Evolutionary conservation across 2,888 invertebrate genomes (phyloP).

Genomic region (Ennomos erosarius): DNA sequence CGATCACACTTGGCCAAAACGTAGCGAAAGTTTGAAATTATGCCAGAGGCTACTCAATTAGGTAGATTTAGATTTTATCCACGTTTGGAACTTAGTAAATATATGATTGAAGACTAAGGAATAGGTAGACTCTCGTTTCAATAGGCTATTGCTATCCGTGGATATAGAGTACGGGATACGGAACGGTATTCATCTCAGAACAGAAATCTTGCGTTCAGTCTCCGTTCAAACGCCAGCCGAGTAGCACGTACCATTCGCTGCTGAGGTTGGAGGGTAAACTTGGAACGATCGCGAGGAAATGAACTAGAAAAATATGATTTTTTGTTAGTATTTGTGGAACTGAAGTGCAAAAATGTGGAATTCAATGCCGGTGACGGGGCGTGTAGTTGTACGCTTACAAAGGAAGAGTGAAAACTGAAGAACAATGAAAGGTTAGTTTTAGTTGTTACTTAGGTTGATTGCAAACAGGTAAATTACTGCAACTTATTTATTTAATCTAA

Average conservation of each 20-base stretch:
- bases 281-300: slow-evolving; percentile 50
- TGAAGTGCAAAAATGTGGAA: slow-evolving; percentile 55
- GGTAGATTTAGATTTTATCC: too few species aligned
- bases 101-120: too few species aligned
- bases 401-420: slow-evolving; percentile 46
- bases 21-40: too few species aligned
- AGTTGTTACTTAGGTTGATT: not conserved
- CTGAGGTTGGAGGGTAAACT: slow-evolving; percentile 70
- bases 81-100: too few species aligned
- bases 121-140: too few species aligned
- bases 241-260: slow-evolving; percentile 49
- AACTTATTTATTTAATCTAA: too few species aligned
- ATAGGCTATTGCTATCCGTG: slow-evolving; percentile 36
- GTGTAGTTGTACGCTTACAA: slow-evolving; percentile 42
- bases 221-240: slow-evolving; percentile 47
- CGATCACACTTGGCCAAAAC: too few species aligned
- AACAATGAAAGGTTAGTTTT: slow-evolving; percentile 67
- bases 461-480: too few species aligned
- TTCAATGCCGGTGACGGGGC: slow-evolving; percentile 43
- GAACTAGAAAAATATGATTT: slow-evolving; percentile 28
- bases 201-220: slow-evolving; percentile 49
- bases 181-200: slow-evolving; percentile 28
- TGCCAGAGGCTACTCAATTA: too few species aligned
- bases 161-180: slow-evolving; percentile 25
- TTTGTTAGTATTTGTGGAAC: slow-evolving; percentile 44